These are phyloP conservation scores for Philereme transversata DNA, from an alignment of 2,888 invertebrate genomes.

Conservation along the genomic window DNA sequence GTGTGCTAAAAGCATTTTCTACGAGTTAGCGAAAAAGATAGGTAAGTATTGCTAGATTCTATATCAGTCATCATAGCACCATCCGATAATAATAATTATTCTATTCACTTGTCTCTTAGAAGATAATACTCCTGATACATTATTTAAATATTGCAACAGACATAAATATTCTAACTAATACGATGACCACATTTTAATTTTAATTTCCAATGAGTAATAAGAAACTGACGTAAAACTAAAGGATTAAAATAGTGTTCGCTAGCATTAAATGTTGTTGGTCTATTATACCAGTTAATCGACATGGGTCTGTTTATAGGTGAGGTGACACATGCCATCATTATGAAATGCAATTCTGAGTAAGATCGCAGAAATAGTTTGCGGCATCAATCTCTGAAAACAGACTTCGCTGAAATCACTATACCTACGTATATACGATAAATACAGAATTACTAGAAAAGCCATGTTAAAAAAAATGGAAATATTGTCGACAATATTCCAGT, in stretches of 20 bases:
- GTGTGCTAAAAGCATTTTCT: too few relatives aligned
- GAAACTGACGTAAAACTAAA: conserved; percentile 5
- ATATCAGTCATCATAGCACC: too few relatives aligned
- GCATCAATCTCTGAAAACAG: background rate
- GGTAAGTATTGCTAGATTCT: too few relatives aligned
- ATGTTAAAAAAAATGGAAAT: too few relatives aligned
- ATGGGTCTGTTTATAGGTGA: conserved; percentile 6
- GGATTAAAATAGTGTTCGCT: conserved; percentile 6
- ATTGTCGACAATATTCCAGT: too few relatives aligned
- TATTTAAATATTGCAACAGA: conserved; percentile 6
- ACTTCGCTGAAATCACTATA: too few relatives aligned
- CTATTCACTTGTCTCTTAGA: too few relatives aligned
- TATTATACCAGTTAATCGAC: conserved; percentile 10
- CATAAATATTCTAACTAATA: conserved; percentile 2
- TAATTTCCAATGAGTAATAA: background rate
- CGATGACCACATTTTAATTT: conserved; percentile 17
- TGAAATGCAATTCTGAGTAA: conserved; percentile 7
- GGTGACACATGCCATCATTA: conserved; percentile 11
- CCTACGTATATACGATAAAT: too few relatives aligned
- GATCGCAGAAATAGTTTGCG: conserved; percentile 1
- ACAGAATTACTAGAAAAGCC: too few relatives aligned
- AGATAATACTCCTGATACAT: too few relatives aligned
- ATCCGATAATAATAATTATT: too few relatives aligned
- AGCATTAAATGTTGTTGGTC: conserved; percentile 13
- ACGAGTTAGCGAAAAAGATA: too few relatives aligned